Evolutionary conservation across 2,888 invertebrate genomes (phyloP), one percentile per base, ranked within the genome.

Genomic region (Volucella bombylans): DNA sequence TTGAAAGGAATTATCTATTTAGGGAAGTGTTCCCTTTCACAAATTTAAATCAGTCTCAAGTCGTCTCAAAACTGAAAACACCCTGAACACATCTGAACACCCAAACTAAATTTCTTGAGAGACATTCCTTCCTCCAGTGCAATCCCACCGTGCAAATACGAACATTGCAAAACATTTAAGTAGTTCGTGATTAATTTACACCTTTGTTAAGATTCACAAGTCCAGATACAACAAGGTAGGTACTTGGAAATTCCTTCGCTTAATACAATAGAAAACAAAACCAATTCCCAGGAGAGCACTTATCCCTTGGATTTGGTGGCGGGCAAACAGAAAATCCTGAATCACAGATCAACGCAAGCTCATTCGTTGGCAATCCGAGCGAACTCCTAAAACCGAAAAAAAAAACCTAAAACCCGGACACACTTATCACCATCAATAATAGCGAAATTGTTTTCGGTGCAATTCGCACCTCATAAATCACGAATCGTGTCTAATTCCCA

Each of bases 401-500:
- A 23, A 23, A 38, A 52, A 38, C n/a, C n/a, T 49, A 57, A 57
- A 57, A 61, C 76, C 52, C 68, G 68, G 39, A 47, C 68, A 52
- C 62, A 85, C 76, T 85, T 85, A 85, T 85, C 85, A 57, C 68
- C 82, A 86, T 82, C 86, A 86, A 86, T 86, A 86, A 86, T 82
- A 86, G 81, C 86, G 86, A 88, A 89, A 88, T 89, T 88, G 88
- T 89, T 90, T 90, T 89, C 85, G 89, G 89, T 90, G 89, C 90
- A 91, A 90, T 90, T 90, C 90, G 89, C 90, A 90, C 90, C 90
- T 91, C 90, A 90, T 90, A 91, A 90, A 90, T 90, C 91, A 90
- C 89, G 89, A 91, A 90, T 90, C 90, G 91, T 91, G 90, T 90
- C 90, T 88, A 90, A 90, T 88, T 88, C 87, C 87, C 88, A 89